Conservation (phyloP, 2,113 vertebrate genomes). For the Grantiella picta region DNA sequence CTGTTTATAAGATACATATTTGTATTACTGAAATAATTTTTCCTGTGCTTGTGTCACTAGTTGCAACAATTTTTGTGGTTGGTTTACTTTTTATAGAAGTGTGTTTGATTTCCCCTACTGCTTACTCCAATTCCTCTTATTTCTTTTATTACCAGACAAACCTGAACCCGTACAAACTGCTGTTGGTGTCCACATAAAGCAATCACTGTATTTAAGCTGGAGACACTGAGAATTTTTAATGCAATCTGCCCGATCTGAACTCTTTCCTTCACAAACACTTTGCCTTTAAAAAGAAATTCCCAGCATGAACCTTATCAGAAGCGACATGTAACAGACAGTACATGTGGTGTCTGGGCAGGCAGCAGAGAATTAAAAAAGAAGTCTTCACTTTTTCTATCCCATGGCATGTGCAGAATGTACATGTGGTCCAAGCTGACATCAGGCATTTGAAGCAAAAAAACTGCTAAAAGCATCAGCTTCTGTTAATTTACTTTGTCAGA, state of each 20-base stretch:
- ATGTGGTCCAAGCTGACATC: slow-evolving; percentile 73
- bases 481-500: slow-evolving; percentile 75
- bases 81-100: not conserved
- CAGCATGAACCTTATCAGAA: slow-evolving; percentile 73
- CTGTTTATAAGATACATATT: not conserved
- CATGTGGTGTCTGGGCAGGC: slow-evolving; percentile 74
- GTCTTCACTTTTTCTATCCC: slow-evolving; percentile 69
- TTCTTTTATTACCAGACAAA: slow-evolving; percentile 6
- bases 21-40: not conserved
- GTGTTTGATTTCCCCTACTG: not conserved
- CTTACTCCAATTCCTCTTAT: not conserved
- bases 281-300: slow-evolving; percentile 76
- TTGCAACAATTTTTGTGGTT: not conserved
- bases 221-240: slow-evolving; percentile 56
- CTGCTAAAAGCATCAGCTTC: slow-evolving; percentile 75
- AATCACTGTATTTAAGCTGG: not conserved
- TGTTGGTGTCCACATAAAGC: slow-evolving; percentile 44
- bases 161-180: slow-evolving; percentile 25
- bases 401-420: slow-evolving; percentile 73
- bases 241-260: slow-evolving; percentile 66
- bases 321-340: slow-evolving; percentile 79
- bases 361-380: slow-evolving; percentile 66
- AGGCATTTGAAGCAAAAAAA: slow-evolving; percentile 70
- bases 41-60: not conserved
- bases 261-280: slow-evolving; percentile 69